These are phyloP conservation scores for Trematocara macrostoma DNA, from an alignment of 2,113 vertebrate species.

Conservation along the genomic window DNA sequence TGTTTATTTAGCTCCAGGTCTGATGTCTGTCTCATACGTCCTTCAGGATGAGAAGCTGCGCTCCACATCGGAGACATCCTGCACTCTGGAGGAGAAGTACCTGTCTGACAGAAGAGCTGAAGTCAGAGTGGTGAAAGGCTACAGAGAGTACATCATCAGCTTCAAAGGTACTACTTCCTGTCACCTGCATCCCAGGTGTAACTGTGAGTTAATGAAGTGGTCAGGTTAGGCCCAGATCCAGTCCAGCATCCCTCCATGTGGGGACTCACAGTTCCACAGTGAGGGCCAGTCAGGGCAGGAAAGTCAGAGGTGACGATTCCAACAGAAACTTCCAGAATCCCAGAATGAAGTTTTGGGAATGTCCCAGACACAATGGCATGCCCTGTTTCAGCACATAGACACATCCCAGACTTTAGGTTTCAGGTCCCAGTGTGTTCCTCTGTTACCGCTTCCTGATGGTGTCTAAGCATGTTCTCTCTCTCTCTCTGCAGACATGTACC, in stretches of 20 bases:
- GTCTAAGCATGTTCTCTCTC: neutral
- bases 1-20: neutral
- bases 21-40: neutral
- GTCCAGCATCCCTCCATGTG: neutral
- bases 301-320: neutral
- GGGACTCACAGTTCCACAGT: neutral
- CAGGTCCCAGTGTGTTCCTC: neutral
- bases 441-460: neutral
- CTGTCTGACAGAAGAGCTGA: conserved; percentile 38
- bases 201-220: neutral
- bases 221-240: neutral
- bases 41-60: conserved; percentile 65
- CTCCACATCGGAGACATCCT: conserved; percentile 71
- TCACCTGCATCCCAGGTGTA: neutral
- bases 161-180: conserved; percentile 76
- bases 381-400: neutral
- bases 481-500: conserved; percentile 76
- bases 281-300: neutral
- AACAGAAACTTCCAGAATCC: neutral
- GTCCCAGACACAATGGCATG: neutral
- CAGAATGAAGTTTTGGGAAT: neutral
- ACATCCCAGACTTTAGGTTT: neutral
- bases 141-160: conserved; percentile 68
- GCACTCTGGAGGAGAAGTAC: conserved; percentile 74
- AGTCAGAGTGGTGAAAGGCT: conserved; percentile 71